These are phyloP conservation scores for Eclectus roratus DNA, from an alignment of 2,113 vertebrate genomes.

Conservation along the genomic window DNA sequence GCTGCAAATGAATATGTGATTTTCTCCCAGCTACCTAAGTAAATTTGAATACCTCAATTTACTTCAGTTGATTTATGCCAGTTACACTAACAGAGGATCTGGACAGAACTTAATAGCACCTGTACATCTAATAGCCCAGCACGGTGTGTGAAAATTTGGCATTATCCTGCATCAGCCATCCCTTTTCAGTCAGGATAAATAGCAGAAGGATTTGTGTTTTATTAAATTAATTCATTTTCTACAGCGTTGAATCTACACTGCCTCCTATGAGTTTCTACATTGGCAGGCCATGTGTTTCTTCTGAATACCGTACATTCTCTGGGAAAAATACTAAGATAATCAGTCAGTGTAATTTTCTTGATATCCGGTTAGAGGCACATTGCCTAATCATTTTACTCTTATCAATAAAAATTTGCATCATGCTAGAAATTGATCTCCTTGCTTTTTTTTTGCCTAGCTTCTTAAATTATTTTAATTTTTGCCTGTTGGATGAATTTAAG, in stretches of 20 bases:
- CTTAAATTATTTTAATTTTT: conserved; percentile 18
- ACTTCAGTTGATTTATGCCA: neutral
- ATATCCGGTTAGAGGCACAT: neutral
- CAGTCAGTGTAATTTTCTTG: neutral
- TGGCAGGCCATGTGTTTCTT: neutral
- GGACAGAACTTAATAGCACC: neutral
- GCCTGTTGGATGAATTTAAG: neutral
- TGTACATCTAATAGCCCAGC: neutral
- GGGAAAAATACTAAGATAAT: conserved; percentile 7
- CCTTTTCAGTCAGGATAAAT: neutral
- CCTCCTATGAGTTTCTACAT: neutral
- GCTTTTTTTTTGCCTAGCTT: neutral
- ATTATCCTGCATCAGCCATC: conserved; percentile 19
- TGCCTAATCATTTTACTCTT: neutral
- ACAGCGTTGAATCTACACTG: neutral
- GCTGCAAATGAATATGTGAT: neutral
- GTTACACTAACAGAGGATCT: neutral
- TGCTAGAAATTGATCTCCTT: neutral
- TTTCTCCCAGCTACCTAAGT: neutral
- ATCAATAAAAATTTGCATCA: neutral
- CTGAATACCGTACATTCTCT: neutral
- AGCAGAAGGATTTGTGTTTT: conserved; percentile 10
- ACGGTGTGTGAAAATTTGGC: neutral
- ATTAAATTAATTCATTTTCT: conserved; percentile 10
- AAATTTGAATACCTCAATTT: conserved; percentile 21